phyloP scores from a whole-genome alignment of 1,140 invertebrate genomes.

The Monomorium pharaonis region DNA sequence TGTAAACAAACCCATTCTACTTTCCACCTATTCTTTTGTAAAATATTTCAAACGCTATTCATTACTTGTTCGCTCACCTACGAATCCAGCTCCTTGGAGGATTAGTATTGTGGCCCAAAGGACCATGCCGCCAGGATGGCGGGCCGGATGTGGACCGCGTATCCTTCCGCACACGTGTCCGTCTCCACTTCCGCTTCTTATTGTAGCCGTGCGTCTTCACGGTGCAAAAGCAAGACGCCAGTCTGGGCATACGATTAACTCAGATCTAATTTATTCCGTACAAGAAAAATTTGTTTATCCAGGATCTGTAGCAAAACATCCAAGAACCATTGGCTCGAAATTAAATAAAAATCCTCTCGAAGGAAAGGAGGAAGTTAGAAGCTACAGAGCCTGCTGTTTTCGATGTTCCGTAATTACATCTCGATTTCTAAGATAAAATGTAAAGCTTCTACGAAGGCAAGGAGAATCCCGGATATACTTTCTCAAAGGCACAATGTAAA shows the following conservation, averaged over 20 bases:
- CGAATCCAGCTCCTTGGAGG: conserved; percentile 85
- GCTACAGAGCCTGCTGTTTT: neutral
- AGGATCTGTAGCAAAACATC: neutral
- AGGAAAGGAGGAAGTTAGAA: neutral
- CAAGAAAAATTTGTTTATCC: neutral
- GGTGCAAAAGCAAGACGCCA: neutral
- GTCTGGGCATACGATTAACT: neutral
- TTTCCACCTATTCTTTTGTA: neutral
- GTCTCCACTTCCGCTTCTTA: conserved; percentile 69
- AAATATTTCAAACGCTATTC: neutral
- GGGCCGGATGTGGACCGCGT: conserved; percentile 80
- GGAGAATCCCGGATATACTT: neutral
- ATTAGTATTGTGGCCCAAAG: conserved; percentile 85
- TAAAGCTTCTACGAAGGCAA: neutral
- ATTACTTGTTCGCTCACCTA: conserved; percentile 74
- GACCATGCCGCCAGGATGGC: conserved; percentile 84
- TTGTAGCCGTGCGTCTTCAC: conserved; percentile 27
- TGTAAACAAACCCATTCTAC: neutral
- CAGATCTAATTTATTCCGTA: neutral
- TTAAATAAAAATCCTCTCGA: neutral
- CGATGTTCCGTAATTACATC: neutral
- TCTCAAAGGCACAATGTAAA: neutral
- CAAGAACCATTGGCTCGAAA: neutral
- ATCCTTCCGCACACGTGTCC: conserved; percentile 78
- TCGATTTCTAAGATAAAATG: neutral